Conservation (phyloP, 1,140 invertebrate genomes). For the Acromyrmex charruanus region DNA sequence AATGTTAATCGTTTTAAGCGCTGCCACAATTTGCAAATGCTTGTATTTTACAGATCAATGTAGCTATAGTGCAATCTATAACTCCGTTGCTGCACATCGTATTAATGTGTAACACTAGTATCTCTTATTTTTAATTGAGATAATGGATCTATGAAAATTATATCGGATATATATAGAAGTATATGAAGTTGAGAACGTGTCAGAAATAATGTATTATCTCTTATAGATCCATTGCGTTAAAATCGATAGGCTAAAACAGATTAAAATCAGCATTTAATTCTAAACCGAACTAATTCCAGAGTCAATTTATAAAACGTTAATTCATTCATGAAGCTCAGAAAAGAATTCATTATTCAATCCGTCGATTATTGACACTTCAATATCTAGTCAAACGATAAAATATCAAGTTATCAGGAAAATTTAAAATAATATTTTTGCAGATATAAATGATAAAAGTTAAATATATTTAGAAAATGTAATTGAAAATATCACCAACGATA, state of each 20-base stretch:
- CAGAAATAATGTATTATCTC: neutral
- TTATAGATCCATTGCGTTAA: neutral
- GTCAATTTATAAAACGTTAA: neutral
- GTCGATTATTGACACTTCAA: neutral
- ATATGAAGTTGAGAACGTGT: neutral
- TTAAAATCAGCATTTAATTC: neutral
- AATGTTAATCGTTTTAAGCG: constrained; percentile 6
- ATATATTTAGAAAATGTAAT: neutral
- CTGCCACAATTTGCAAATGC: neutral
- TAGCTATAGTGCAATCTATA: neutral
- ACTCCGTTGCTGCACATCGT: neutral
- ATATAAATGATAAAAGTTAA: neutral
- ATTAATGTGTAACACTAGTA: neutral
- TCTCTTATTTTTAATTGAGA: neutral
- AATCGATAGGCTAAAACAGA: neutral
- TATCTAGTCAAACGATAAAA: neutral
- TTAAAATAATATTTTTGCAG: neutral
- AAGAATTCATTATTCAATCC: neutral
- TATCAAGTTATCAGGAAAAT: neutral
- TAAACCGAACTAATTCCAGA: neutral
- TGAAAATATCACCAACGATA: neutral
- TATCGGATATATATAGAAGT: neutral
- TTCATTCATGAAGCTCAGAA: neutral
- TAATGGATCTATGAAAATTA: constrained; percentile 15
- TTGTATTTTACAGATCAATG: neutral